Evolutionary conservation across 1,140 invertebrate genomes (phyloP), one percentile per base, ranked within the genome.

Genomic region (Caerostris darwini): DNA sequence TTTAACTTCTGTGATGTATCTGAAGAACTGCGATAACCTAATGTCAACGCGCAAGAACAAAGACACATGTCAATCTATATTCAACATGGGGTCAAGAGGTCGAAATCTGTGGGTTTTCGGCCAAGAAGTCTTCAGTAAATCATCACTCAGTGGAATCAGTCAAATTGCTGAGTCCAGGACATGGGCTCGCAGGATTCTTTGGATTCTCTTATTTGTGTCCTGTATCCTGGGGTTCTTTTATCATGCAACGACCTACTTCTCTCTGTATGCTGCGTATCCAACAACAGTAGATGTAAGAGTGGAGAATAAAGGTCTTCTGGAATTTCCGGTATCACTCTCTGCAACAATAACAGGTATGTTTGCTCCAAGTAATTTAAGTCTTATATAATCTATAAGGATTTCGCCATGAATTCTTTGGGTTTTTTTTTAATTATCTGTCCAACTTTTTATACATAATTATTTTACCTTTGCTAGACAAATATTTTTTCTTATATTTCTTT

Each of bases 331-430:
- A 82, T 95, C 6, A 95, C 94, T 14, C 19, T 95, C 6, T 95
- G 95, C 94, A 95, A 95, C 58, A 95, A 94, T 14, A 95, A 95
- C 82, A 93, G 85, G 95, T 95, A 88, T 5, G 87, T 77, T 6
- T 57, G 7, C 5, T 19, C 2, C 3, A n/a, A 12, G 12, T 34
- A 67, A 67, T 67, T 7, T 67, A 3, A n/a, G 64, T 14, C 7
- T 67, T 67, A 67, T 4, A 34, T 34, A 34, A 2, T 34, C 34
- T 34, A 2, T 34, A 34, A 34, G 0, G 34, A 34, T 34, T 34
- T 34, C 34, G 0, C 34, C 34, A 34, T 34, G 34, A 34, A 34
- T 34, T 34, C 34, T 34, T 1, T 34, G 34, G 34, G 2, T 34
- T 34, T 34, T 34, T 34, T 34, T 34, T 34, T 1, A 34, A 34